Conservation (phyloP, 2,888 invertebrate genomes). For the Asteroscopus sphinx region DNA sequence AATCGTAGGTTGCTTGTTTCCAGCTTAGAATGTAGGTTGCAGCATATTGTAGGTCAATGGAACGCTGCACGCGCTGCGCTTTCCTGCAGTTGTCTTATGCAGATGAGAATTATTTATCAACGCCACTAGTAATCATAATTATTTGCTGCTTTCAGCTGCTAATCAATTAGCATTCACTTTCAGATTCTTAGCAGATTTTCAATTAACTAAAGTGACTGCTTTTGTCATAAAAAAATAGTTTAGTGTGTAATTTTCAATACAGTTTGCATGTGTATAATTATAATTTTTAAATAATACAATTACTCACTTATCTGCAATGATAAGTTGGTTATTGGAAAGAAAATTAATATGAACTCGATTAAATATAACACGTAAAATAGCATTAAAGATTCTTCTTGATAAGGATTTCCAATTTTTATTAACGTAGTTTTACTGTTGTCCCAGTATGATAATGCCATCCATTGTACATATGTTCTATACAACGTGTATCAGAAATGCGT, state of each 20-base stretch:
- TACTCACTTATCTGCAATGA: not conserved
- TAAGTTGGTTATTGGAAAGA: constrained; percentile 11
- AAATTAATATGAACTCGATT: constrained; percentile 12
- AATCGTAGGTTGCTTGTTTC: constrained; percentile 74
- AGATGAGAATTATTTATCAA: constrained; percentile 66
- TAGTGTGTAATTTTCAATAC: not conserved
- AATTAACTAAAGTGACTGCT: not conserved
- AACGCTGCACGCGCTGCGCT: constrained; percentile 78
- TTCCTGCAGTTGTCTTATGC: constrained; percentile 81
- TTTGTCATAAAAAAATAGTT: not conserved
- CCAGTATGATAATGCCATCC: no score
- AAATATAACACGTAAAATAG: constrained; percentile 5
- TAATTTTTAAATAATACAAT: not conserved
- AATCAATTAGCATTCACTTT: not conserved
- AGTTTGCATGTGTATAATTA: not conserved
- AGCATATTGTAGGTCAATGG: constrained; percentile 80
- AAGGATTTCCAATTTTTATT: constrained; percentile 12
- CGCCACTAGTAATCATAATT: constrained; percentile 20
- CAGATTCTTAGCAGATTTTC: not conserved
- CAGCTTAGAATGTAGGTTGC: constrained; percentile 76
- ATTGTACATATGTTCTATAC: no score
- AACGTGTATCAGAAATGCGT: no score
- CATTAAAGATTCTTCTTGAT: not conserved
- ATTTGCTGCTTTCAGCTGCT: constrained; percentile 14
- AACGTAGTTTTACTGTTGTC: constrained; percentile 3